Percentiles rank a stretch among this genome's conserved stretches.
Conservation (phyloP, 2,888 invertebrate genomes). For the Dyspetes luteomarginatus region DNA sequence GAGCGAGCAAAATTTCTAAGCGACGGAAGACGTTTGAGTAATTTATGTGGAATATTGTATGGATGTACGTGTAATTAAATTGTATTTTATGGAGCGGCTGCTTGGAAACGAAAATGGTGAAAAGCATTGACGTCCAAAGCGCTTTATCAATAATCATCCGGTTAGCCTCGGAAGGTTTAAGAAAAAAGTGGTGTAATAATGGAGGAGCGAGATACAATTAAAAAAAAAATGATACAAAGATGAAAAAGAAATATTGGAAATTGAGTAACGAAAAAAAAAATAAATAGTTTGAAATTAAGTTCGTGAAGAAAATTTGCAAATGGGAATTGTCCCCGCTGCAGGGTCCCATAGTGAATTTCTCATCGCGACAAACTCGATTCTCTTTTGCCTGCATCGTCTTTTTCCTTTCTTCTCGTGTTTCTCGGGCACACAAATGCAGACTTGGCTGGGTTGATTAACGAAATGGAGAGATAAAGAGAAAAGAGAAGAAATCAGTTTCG, state of each 20-base stretch:
- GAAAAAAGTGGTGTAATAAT: conserved; percentile 12
- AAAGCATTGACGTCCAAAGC: conserved; percentile 31
- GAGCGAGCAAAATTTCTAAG: too few species aligned
- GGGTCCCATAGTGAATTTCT: conserved; percentile 59
- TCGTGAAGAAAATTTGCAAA: background rate
- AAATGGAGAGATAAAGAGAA: conserved; percentile 25
- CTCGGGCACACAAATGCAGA: background rate
- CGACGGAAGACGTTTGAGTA: too few species aligned
- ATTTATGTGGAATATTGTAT: too few species aligned
- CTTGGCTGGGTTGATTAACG: conserved; percentile 37
- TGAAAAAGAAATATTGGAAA: background rate
- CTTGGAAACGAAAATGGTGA: conserved; percentile 35
- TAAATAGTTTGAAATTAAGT: too few species aligned
- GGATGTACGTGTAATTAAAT: background rate
- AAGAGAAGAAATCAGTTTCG: conserved; percentile 43
- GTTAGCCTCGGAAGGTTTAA: background rate
- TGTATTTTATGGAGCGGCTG: conserved; percentile 48
- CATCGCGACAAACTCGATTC: conserved; percentile 50
- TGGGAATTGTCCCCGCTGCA: conserved; percentile 21
- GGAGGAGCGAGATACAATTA: conserved; percentile 13
- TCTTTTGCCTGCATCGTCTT: conserved; percentile 23
- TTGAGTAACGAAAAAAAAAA: background rate
- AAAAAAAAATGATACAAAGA: background rate
- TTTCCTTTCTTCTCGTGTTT: conserved; percentile 22
- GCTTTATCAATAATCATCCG: conserved; percentile 50